Percentiles rank a stretch among this genome's conserved stretches.
These are phyloP conservation scores for Mastomys natalensis DNA, from an alignment of 2,113 vertebrate species.

Conservation along the genomic window DNA sequence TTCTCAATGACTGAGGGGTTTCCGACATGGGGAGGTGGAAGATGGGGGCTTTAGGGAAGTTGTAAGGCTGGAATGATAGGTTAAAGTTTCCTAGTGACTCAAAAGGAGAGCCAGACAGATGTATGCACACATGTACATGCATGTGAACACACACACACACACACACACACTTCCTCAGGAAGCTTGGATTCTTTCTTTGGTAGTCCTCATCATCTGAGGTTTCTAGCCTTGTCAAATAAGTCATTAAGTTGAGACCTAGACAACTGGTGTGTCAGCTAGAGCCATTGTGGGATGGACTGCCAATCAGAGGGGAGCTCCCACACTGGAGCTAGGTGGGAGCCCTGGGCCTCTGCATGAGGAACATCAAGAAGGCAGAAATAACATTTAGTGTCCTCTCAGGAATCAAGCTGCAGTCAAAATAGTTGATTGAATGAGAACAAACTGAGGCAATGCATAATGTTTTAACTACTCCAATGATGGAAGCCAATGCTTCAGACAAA, in stretches of 20 bases:
- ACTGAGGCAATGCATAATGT: background rate
- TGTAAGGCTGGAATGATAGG: background rate
- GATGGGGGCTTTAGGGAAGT: background rate
- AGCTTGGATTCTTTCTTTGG: background rate
- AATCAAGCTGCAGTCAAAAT: background rate
- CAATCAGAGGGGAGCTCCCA: background rate
- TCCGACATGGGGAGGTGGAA: accelerated
- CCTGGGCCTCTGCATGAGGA: background rate
- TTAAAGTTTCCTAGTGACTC: conserved; percentile 3
- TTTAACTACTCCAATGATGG: background rate
- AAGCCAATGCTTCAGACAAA: too few species aligned
- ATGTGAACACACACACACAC: background rate
- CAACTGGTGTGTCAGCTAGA: background rate
- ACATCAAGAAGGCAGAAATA: background rate
- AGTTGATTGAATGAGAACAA: background rate
- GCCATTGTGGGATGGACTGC: background rate
- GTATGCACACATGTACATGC: background rate
- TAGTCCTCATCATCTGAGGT: background rate
- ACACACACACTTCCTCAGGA: background rate
- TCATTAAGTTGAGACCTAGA: background rate
- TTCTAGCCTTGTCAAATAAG: background rate
- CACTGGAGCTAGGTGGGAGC: background rate
- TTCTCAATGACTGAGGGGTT: background rate
- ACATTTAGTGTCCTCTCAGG: background rate
- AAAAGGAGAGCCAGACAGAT: background rate